Percentiles rank a stretch among this genome's conserved stretches.
These are phyloP conservation scores for Arion vulgaris DNA, from an alignment of 1,140 invertebrate species.

Conservation along the genomic window DNA sequence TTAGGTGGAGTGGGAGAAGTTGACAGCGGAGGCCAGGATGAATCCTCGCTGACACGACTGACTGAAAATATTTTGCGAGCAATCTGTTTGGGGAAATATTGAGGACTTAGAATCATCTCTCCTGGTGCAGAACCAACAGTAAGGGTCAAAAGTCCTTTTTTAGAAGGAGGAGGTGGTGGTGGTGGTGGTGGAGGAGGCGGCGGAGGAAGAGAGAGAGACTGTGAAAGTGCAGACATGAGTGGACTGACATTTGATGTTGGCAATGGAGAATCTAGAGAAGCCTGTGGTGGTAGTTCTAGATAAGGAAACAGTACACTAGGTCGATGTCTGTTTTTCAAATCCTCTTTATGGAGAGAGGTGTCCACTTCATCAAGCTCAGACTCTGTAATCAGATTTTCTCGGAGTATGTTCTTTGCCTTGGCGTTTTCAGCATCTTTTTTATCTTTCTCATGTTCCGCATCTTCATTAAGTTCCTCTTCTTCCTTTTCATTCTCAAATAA, in stretches of 20 bases:
- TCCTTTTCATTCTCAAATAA: conserved; percentile 3
- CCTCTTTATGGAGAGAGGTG: background rate
- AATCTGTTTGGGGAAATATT: conserved; percentile 60
- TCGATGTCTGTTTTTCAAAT: conserved; percentile 16
- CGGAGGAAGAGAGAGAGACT: background rate
- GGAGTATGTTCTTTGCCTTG: background rate
- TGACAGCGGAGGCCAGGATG: conserved; percentile 32
- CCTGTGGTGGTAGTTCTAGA: conserved; percentile 37
- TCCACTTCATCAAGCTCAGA: background rate
- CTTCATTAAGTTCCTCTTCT: background rate
- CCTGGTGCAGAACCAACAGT: conserved; percentile 45
- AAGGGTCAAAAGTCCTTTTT: conserved; percentile 10
- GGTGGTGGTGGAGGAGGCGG: background rate
- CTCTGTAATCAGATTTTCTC: background rate
- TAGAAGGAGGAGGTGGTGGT: background rate
- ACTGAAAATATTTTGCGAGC: conserved; percentile 69
- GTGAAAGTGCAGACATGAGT: background rate
- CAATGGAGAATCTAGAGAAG: conserved; percentile 53
- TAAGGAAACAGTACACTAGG: conserved; percentile 43
- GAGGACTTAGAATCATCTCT: conserved; percentile 62
- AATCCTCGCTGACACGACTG: conserved; percentile 52
- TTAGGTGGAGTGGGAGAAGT: conserved; percentile 25
- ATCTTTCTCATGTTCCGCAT: conserved; percentile 10
- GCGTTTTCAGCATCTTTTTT: conserved; percentile 9
- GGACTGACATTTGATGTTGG: conserved; percentile 26